A percentile compares a stretch with the other conserved stretches of the same genome.
These are phyloP conservation scores for Drosophila aff. DNA, from an alignment of 1,140 invertebrate genomes.

Conservation along the genomic window DNA sequence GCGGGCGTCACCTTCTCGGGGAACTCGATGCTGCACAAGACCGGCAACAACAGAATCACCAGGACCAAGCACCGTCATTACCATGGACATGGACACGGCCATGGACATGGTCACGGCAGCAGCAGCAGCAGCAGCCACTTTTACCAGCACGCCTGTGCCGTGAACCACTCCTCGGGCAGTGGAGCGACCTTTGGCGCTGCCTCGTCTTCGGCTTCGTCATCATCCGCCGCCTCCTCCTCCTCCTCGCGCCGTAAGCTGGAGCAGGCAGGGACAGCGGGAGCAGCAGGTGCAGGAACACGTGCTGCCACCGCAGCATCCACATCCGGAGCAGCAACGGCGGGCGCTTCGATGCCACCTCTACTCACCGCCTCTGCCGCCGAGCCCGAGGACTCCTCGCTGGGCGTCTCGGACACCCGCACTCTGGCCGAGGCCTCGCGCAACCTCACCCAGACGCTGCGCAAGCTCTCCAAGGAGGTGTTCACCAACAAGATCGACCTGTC, in stretches of 20 bases:
- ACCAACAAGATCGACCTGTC: constrained; percentile 88
- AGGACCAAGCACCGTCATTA: constrained; percentile 75
- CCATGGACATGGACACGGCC: constrained; percentile 69
- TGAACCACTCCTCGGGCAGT: constrained; percentile 15
- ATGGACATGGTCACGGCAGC: constrained; percentile 10
- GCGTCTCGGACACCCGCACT: constrained; percentile 89
- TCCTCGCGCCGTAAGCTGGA: constrained; percentile 37
- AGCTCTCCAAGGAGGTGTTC: constrained; percentile 95
- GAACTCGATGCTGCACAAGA: constrained; percentile 72
- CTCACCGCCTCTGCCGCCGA: neutral
- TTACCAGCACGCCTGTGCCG: constrained; percentile 20
- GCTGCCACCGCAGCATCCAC: constrained; percentile 17
- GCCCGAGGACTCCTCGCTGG: constrained; percentile 82
- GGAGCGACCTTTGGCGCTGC: constrained; percentile 1
- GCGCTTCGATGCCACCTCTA: constrained; percentile 14
- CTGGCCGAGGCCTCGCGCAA: constrained; percentile 95
- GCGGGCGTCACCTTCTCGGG: constrained; percentile 27
- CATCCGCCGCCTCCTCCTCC: constrained; percentile 5
- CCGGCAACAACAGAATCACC: constrained; percentile 72
- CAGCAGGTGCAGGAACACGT: constrained; percentile 4
- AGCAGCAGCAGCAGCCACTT: constrained; percentile 15
- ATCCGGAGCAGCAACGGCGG: constrained; percentile 22
- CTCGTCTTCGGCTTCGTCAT: constrained; percentile 9
- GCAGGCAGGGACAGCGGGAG: constrained; percentile 12
- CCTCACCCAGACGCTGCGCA: constrained; percentile 95